A percentile compares a stretch with the other conserved stretches of the same genome.
Evolutionary conservation across 1,140 invertebrate species (phyloP).

Genomic region (Caenorhabditis briggsae): DNA sequence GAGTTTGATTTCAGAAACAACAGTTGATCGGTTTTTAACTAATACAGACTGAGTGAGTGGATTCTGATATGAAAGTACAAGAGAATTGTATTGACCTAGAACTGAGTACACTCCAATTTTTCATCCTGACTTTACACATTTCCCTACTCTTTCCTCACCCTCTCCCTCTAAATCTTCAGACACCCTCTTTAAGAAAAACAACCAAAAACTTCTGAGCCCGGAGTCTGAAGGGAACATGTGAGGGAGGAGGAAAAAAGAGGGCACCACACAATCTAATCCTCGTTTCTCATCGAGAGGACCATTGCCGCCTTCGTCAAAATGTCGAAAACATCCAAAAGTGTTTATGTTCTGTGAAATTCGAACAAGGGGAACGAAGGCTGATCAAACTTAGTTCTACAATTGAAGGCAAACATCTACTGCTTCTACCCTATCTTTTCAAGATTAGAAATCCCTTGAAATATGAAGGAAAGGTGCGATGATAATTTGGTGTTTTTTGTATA

Average conservation of each 20-base stretch:
- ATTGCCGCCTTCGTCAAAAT: slow-evolving; percentile 20
- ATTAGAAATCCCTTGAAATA: slow-evolving; percentile 11
- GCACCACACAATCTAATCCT: slow-evolving; percentile 51
- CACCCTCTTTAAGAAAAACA: slow-evolving; percentile 10
- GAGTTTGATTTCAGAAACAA: slow-evolving; percentile 36
- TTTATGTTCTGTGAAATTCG: slow-evolving; percentile 26
- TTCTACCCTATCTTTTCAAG: background rate
- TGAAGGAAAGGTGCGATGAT: slow-evolving; percentile 14
- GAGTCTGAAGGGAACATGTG: slow-evolving; percentile 6
- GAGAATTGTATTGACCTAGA: background rate
- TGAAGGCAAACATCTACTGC: background rate
- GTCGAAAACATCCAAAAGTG: slow-evolving; percentile 47
- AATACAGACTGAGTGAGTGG: background rate
- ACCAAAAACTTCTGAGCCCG: slow-evolving; percentile 39
- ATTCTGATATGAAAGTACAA: background rate
- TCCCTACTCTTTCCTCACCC: background rate
- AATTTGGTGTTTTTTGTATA: slow-evolving; percentile 47
- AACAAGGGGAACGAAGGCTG: background rate
- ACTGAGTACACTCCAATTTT: slow-evolving; percentile 19
- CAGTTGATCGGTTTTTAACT: background rate
- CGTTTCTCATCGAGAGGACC: slow-evolving; percentile 52
- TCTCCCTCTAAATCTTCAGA: background rate
- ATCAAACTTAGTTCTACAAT: slow-evolving; percentile 6
- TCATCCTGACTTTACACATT: slow-evolving; percentile 45
- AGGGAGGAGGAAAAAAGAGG: slow-evolving; percentile 26